phyloP scores from a whole-genome alignment of 2,113 vertebrate genomes.

The Entosphenus tridentatus region DNA sequence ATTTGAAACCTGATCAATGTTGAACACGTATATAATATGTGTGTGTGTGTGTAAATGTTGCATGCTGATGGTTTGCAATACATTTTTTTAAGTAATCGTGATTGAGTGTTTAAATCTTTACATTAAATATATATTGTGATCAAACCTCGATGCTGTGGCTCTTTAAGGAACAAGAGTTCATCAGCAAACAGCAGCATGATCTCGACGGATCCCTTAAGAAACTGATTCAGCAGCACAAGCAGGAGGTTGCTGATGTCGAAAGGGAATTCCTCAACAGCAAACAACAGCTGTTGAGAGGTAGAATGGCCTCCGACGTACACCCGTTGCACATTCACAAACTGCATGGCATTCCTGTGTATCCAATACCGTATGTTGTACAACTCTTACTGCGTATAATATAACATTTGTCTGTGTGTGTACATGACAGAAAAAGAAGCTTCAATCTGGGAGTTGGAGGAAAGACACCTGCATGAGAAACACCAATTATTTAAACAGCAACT shows the following conservation, averaged over 20 bases:
- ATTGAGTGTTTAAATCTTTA: not conserved
- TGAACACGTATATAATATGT: too few species aligned
- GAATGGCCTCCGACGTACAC: too few species aligned
- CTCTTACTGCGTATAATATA: too few species aligned
- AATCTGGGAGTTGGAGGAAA: constrained; percentile 76
- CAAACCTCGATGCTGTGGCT: not conserved
- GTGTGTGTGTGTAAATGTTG: too few species aligned
- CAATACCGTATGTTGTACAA: too few species aligned
- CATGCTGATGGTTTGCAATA: too few species aligned
- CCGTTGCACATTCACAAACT: too few species aligned
- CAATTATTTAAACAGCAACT: constrained; percentile 80
- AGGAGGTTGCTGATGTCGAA: not conserved
- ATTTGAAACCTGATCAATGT: too few species aligned
- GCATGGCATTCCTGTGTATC: too few species aligned
- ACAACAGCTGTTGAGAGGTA: constrained; percentile 1
- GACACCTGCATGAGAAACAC: constrained; percentile 55
- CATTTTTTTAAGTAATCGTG: too few species aligned
- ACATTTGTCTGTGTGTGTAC: too few species aligned
- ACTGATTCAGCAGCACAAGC: constrained; percentile 1
- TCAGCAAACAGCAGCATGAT: not conserved
- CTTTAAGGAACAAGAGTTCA: not conserved
- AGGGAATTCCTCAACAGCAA: constrained; percentile 2
- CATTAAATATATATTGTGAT: constrained; percentile 1
- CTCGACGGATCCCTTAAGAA: not conserved
- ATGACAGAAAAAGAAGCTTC: constrained; percentile 40